These are phyloP conservation scores for Drosophila eugracilis DNA, from an alignment of 1,140 invertebrate genomes.

Conservation along the genomic window DNA sequence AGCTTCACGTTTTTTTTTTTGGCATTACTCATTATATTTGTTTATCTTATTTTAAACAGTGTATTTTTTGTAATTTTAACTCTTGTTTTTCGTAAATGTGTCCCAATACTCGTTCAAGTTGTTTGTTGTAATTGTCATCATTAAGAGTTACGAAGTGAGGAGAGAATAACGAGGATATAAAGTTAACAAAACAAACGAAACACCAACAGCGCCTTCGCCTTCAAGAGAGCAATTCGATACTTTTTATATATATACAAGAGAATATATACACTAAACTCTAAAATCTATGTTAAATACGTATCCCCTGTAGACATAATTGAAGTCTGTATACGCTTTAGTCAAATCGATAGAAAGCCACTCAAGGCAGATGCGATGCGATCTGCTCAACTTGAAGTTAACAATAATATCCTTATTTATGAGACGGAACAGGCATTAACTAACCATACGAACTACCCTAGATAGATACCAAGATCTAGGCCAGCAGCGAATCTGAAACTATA, in stretches of 20 bases:
- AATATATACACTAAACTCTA: slow-evolving; percentile 41
- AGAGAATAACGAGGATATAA: slow-evolving; percentile 9
- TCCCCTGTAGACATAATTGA: slow-evolving; percentile 21
- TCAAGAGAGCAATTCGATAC: slow-evolving; percentile 58
- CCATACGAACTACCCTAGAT: slow-evolving; percentile 21
- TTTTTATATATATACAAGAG: slow-evolving; percentile 55
- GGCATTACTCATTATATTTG: slow-evolving; percentile 39
- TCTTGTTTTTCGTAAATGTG: slow-evolving; percentile 32
- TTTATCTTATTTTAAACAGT: slow-evolving; percentile 42
- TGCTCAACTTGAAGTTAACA: slow-evolving; percentile 60
- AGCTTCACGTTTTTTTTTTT: slow-evolving; percentile 36
- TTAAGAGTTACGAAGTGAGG: slow-evolving; percentile 16
- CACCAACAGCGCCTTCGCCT: slow-evolving; percentile 77
- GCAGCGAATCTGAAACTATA: slow-evolving; percentile 37
- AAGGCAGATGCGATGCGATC: slow-evolving; percentile 20
- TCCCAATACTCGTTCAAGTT: slow-evolving; percentile 60
- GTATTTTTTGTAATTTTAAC: slow-evolving; percentile 33
- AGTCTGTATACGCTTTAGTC: slow-evolving; percentile 47
- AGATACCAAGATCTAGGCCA: slow-evolving; percentile 35
- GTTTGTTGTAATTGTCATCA: slow-evolving; percentile 43
- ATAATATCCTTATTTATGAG: slow-evolving; percentile 24
- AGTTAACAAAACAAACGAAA: slow-evolving; percentile 47
- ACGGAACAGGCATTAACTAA: slow-evolving; percentile 10
- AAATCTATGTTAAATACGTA: slow-evolving; percentile 31
- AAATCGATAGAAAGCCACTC: slow-evolving; percentile 42